Base-by-base conservation (phyloP, 2,888 invertebrate species). In the Odontomyia ornata region DNA sequence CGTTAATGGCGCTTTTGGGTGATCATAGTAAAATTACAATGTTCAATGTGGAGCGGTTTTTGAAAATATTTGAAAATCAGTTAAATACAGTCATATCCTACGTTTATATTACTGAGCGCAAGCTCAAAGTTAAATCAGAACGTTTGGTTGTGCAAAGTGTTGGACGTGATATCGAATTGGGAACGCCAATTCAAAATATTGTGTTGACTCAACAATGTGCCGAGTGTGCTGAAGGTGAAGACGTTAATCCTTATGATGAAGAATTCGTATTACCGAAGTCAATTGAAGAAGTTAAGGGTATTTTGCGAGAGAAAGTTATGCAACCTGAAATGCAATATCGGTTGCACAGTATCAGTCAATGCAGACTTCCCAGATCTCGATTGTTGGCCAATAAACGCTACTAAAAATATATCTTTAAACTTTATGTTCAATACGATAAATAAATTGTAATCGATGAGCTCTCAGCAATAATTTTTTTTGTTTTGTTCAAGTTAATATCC, bases 21-120 rank as follows among this genome's bases (percentile, higher is more conserved):
- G 85, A 90, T 85, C 86, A 92, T 85, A 85, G 88, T 80, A 86
- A 89, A 81, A 84, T 92, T 82, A 86, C 91, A 84, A 87, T 88
- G 56, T 88, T 89, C 83, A 90, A 90, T 82, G 88, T 89, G 1
- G 81, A 84, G 23, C 87, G 88, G 76, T 90, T 89, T 82, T 84
- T 90, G 0, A 85, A 86, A 77, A 86, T 90, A 23, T 82, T 90
- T 3, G 90, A 90, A 81, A 79, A 84, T 0, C 89, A 89, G 65
- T 86, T 89, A 3, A 88, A 89, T 81, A 87, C 87, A 25, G 85
- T 90, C 7, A 88, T 90, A 1, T 87, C 89, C 81, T 87, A 88
- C 0, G 89, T 86, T 0, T 90, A 89, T 77, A 79, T 83, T 1
- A 76, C 80, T 4, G 84, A 86, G 75, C 82, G 86, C 4, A 81